Conservation (phyloP, 2,797 vertebrate species). For the Sebastes hubbsi region DNA sequence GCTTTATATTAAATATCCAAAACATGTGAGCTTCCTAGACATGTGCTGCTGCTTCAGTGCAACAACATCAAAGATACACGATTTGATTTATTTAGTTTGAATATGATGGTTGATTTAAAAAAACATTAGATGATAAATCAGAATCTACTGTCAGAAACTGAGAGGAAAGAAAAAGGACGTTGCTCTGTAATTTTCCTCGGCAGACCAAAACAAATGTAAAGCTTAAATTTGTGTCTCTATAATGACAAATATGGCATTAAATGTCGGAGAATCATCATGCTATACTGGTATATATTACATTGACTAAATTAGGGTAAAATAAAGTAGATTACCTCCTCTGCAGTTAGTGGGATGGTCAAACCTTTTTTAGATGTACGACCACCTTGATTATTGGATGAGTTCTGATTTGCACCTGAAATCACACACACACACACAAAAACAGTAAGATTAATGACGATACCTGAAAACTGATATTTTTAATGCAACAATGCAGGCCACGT, state of each 20-base stretch:
- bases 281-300: neutral
- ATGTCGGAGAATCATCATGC: neutral
- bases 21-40: no score
- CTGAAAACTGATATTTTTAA: neutral
- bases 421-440: neutral
- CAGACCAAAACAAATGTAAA: neutral
- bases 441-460: neutral
- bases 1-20: neutral
- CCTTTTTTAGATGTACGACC: conserved; percentile 49
- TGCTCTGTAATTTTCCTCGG: neutral
- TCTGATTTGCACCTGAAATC: conserved; percentile 46
- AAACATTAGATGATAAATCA: neutral
- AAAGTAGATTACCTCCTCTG: conserved; percentile 70
- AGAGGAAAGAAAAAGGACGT: neutral
- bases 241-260: neutral
- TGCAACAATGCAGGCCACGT: neutral
- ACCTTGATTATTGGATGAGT: neutral
- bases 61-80: fast-evolving
- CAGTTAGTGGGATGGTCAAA: conserved; percentile 69
- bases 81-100: neutral
- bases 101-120: neutral
- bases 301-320: neutral
- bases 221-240: neutral
- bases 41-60: neutral
- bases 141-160: neutral